A percentile compares a stretch with the other conserved stretches of the same genome.
Conservation (phyloP, 2,113 vertebrate species). For the Xenopus laevis region DNA sequence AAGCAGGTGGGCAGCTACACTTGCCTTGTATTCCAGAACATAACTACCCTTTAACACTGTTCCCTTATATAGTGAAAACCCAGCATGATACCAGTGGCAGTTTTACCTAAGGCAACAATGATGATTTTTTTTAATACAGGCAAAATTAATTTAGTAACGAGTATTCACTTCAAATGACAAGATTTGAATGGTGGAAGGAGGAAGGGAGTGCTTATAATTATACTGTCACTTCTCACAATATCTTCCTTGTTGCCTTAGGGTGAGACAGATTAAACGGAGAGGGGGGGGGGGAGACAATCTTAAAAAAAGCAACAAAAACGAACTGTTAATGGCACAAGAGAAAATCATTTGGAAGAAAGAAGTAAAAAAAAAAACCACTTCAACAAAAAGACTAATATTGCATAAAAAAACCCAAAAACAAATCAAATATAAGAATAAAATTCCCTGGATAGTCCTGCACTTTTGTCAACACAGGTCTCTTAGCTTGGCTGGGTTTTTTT, state of each 20-base stretch:
- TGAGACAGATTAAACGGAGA: slow-evolving; percentile 52
- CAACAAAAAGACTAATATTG: slow-evolving; percentile 22
- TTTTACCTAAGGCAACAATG: slow-evolving; percentile 70
- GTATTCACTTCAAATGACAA: slow-evolving; percentile 74
- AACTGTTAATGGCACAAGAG: slow-evolving; percentile 34
- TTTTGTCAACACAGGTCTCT: slow-evolving; percentile 13
- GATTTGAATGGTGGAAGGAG: slow-evolving; percentile 35
- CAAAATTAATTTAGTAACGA: slow-evolving; percentile 79
- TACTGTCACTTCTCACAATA: slow-evolving; percentile 74
- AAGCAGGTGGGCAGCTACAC: slow-evolving; percentile 64
- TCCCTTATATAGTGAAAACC: slow-evolving; percentile 67
- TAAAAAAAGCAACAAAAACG: slow-evolving; percentile 39
- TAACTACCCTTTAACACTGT: slow-evolving; percentile 69
- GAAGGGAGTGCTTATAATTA: slow-evolving; percentile 67
- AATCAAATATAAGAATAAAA: not conserved
- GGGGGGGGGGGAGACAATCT: slow-evolving; percentile 29
- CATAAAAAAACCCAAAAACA: slow-evolving; percentile 2
- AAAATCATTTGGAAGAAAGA: slow-evolving; percentile 32
- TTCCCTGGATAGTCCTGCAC: slow-evolving; percentile 9
- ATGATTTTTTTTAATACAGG: slow-evolving; percentile 71
- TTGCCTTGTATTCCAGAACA: slow-evolving; percentile 17
- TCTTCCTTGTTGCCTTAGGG: slow-evolving; percentile 55
- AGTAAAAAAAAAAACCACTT: slow-evolving; percentile 27
- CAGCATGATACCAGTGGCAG: slow-evolving; percentile 67
- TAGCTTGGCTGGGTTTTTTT: slow-evolving; percentile 3